Conservation (phyloP, 2,888 invertebrate species). For the Eremobia ochroleuca region DNA sequence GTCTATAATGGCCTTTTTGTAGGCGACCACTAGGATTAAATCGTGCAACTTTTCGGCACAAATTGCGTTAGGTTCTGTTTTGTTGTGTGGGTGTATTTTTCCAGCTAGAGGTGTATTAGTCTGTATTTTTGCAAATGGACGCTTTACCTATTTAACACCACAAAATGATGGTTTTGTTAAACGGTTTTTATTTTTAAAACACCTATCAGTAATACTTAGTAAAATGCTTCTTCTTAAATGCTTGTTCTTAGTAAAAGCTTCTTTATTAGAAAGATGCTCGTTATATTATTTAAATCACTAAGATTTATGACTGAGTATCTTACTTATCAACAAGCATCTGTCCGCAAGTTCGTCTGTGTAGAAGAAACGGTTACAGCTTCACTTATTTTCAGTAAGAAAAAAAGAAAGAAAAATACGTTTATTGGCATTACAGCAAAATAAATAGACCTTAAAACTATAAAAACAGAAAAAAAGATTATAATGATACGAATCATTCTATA, state of each 20-base stretch:
- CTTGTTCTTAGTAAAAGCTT: too few relatives aligned
- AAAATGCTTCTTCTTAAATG: too few relatives aligned
- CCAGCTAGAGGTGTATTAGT: not conserved
- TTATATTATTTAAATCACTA: not conserved
- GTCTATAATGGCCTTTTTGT: slow-evolving; percentile 86
- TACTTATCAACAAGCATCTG: too few relatives aligned
- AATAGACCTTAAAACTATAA: too few relatives aligned
- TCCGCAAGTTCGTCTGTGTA: not conserved
- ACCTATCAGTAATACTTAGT: not conserved
- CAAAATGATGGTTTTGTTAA: not conserved
- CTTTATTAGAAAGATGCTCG: not conserved
- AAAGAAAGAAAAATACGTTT: too few relatives aligned
- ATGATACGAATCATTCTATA: too few relatives aligned
- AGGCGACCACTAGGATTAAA: slow-evolving; percentile 82
- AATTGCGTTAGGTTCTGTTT: slow-evolving; percentile 75
- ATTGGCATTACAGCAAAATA: too few relatives aligned
- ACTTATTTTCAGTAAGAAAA: not conserved
- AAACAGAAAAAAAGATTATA: too few relatives aligned
- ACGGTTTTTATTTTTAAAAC: not conserved
- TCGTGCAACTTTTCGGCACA: slow-evolving; percentile 80
- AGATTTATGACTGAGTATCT: not conserved
- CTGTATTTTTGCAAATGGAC: not conserved
- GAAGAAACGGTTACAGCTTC: not conserved
- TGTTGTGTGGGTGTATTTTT: slow-evolving; percentile 26
- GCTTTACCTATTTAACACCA: not conserved